Conservation (phyloP, 2,888 invertebrate genomes). For the Leptogaster cylindrica region DNA sequence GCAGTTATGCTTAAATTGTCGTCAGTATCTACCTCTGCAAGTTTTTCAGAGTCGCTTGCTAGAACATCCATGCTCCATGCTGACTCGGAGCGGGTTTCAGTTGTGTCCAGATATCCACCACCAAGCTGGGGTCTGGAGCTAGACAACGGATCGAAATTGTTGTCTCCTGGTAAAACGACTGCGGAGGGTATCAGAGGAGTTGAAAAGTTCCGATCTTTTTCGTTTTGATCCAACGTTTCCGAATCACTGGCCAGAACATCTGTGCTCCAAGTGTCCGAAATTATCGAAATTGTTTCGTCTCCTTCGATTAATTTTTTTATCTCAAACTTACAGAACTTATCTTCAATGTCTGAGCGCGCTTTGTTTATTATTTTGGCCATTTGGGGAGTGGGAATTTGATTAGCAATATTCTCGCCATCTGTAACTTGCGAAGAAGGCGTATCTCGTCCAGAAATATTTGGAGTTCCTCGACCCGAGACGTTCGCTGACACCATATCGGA, state of each 20-base stretch:
- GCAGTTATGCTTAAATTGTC: conserved; percentile 72
- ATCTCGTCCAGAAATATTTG: conserved; percentile 95
- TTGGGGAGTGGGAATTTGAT: conserved; percentile 63
- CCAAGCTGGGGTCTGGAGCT: conserved; percentile 55
- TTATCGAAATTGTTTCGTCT: conserved; percentile 95
- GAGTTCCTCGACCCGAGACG: conserved; percentile 88
- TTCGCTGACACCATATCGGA: conserved; percentile 98
- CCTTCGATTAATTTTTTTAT: conserved; percentile 81
- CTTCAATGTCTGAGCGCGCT: conserved; percentile 93
- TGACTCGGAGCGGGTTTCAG: conserved; percentile 92
- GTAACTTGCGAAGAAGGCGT: conserved; percentile 94
- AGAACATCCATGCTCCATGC: conserved; percentile 98
- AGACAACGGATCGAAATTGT: conserved; percentile 58
- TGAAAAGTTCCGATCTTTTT: conserved; percentile 65
- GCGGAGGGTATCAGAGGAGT: conserved; percentile 62
- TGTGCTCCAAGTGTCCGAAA: conserved; percentile 98
- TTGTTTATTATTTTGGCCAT: conserved; percentile 74
- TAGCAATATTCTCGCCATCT: conserved; percentile 72
- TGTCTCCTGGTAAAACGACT: conserved; percentile 62
- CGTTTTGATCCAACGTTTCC: conserved; percentile 85
- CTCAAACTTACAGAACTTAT: conserved; percentile 98
- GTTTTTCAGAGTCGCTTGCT: conserved; percentile 88
- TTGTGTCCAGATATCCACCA: conserved; percentile 70
- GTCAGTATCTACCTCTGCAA: conserved; percentile 80
- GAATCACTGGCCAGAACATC: conserved; percentile 97